Percentiles rank a stretch among this genome's conserved stretches.
phyloP scores from a whole-genome alignment of 2,888 invertebrate species.

The Rhopalosiphum nymphaeae region DNA sequence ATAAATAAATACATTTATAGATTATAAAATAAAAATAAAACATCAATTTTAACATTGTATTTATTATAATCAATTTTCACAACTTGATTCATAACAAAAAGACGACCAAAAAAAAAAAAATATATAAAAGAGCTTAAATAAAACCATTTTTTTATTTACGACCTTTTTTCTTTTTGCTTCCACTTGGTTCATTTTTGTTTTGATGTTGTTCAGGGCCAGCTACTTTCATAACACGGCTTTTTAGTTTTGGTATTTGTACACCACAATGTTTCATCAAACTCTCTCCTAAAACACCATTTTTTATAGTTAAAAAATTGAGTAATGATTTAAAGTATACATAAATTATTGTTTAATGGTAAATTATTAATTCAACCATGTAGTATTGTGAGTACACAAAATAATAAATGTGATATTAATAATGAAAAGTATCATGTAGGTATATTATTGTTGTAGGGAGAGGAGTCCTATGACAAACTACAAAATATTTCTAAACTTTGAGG shows the following conservation, averaged over 20 bases:
- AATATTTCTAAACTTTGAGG: not conserved
- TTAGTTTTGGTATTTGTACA: constrained; percentile 90
- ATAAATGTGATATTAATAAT: not conserved
- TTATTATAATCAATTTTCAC: constrained; percentile 33
- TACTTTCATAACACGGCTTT: constrained; percentile 78
- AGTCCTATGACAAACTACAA: not conserved
- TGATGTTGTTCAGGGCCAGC: constrained; percentile 69
- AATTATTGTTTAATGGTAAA: not conserved
- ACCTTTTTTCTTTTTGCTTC: constrained; percentile 72
- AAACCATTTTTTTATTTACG: constrained; percentile 69
- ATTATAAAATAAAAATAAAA: constrained; percentile 36
- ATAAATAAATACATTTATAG: constrained; percentile 33
- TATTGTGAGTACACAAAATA: not conserved
- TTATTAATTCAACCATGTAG: not conserved
- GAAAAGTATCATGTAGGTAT: not conserved
- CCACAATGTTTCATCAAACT: constrained; percentile 83
- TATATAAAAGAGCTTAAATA: constrained; percentile 8
- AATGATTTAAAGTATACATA: not conserved
- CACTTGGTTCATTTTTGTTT: constrained; percentile 69
- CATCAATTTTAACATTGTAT: constrained; percentile 27
- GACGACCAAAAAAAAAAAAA: constrained; percentile 22
- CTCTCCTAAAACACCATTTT: constrained; percentile 78
- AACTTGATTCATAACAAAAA: not conserved
- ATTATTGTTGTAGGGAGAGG: not conserved
- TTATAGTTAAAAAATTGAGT: not conserved